A percentile compares a stretch with the other conserved stretches of the same genome.
Evolutionary conservation across 1,140 invertebrate genomes (phyloP).

Genomic region (Drosophila paulistorum): DNA sequence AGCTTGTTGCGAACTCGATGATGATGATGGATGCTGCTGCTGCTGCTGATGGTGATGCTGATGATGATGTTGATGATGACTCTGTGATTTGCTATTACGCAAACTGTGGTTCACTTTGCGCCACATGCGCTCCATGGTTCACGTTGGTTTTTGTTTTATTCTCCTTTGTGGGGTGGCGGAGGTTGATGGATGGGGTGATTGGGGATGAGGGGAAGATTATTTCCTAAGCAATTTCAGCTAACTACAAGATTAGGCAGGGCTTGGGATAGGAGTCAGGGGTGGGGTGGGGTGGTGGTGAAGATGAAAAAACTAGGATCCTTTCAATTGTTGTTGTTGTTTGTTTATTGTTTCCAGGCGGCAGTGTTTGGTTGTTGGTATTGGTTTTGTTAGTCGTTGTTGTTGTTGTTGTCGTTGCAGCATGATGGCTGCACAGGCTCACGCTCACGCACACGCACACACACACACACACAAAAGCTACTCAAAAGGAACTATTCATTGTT

Average conservation of each 20-base stretch:
- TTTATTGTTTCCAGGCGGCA: slow-evolving; percentile 64
- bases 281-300: not conserved
- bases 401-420: slow-evolving; percentile 29
- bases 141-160: slow-evolving; percentile 13
- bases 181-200: too few species aligned
- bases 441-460: not conserved
- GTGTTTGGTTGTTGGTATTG: slow-evolving; percentile 50
- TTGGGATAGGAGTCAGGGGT: not conserved
- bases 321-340: slow-evolving; percentile 23
- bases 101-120: slow-evolving; percentile 82
- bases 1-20: slow-evolving; percentile 14
- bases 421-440: slow-evolving; percentile 38
- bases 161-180: not conserved
- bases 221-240: slow-evolving; percentile 59
- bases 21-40: not conserved
- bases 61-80: slow-evolving; percentile 18
- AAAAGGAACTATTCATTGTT: slow-evolving; percentile 79
- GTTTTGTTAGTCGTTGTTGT: slow-evolving; percentile 11
- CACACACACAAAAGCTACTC: slow-evolving; percentile 69
- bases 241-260: slow-evolving; percentile 36
- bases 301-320: slow-evolving; percentile 24
- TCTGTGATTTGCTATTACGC: slow-evolving; percentile 68
- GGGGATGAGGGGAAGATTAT: not conserved
- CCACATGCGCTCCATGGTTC: slow-evolving; percentile 81
- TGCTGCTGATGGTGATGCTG: not conserved